phyloP scores from a whole-genome alignment of 2,113 vertebrate genomes.

The Ovibos moschatus region DNA sequence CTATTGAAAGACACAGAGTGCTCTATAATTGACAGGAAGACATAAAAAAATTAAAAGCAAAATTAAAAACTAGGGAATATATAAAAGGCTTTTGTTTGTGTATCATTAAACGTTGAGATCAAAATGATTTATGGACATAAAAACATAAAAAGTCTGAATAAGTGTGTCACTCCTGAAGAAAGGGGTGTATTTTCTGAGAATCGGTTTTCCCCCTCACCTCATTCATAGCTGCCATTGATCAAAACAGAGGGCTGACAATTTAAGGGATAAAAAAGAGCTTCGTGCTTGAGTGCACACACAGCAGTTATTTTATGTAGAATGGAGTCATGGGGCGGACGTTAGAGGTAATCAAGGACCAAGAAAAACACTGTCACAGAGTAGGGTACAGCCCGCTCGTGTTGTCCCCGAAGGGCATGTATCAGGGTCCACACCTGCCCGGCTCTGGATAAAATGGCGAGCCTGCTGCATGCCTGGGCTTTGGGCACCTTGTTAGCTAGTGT shows the following conservation, averaged over 20 bases:
- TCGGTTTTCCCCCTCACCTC: neutral
- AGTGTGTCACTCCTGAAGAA: neutral
- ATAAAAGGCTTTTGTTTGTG: neutral
- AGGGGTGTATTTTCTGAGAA: neutral
- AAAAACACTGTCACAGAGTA: rapidly evolving
- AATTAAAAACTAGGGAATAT: neutral
- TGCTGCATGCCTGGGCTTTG: neutral
- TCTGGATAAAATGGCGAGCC: rapidly evolving
- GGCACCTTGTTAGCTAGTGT: rapidly evolving
- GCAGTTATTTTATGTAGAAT: rapidly evolving
- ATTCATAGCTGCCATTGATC: neutral
- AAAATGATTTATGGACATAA: neutral
- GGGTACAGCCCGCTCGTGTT: rapidly evolving
- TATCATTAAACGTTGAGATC: neutral
- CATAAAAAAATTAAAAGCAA: neutral
- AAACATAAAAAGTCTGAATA: neutral
- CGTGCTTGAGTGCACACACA: no score
- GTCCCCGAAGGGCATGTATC: rapidly evolving
- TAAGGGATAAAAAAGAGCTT: neutral
- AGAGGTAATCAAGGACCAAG: neutral
- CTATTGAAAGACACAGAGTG: neutral
- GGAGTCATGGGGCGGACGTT: rapidly evolving
- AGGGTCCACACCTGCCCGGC: rapidly evolving
- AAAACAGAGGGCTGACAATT: neutral
- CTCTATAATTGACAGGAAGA: neutral